These are phyloP conservation scores for Oryzias celebensis DNA, from an alignment of 2,113 vertebrate genomes.

Conservation along the genomic window DNA sequence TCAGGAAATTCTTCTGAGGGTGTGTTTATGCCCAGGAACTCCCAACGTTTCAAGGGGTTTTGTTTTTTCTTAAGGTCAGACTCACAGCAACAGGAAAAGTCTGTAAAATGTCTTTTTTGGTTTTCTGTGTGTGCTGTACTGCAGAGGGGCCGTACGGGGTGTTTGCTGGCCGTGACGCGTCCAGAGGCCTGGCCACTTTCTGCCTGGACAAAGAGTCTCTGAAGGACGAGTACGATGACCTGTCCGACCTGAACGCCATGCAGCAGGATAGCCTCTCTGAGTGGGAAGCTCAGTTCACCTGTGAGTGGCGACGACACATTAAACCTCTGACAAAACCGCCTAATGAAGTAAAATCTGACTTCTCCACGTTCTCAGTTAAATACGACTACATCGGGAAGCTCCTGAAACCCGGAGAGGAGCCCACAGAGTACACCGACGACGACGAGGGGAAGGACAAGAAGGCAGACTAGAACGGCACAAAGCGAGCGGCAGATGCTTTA, in stretches of 20 bases:
- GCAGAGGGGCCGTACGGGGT: constrained; percentile 94
- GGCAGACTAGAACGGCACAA: constrained; percentile 54
- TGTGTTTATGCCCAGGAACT: no score
- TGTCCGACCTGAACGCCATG: constrained; percentile 88
- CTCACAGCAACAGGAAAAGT: neutral
- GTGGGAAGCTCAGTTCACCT: constrained; percentile 95
- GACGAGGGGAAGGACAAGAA: constrained; percentile 83
- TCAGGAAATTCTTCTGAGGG: no score
- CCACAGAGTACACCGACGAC: constrained; percentile 92
- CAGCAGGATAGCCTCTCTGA: constrained; percentile 91
- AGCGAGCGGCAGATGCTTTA: constrained; percentile 40
- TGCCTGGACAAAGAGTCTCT: constrained; percentile 94
- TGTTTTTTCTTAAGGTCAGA: no score
- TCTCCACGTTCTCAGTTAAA: constrained; percentile 78
- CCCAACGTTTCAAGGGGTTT: no score
- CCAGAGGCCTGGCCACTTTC: constrained; percentile 94
- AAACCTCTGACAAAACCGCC: no score
- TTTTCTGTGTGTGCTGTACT: constrained; percentile 18
- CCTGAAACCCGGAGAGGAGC: constrained; percentile 91
- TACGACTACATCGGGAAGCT: constrained; percentile 94
- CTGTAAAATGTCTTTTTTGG: neutral
- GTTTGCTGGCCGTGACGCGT: constrained; percentile 95
- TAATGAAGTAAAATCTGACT: no score
- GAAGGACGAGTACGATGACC: constrained; percentile 90
- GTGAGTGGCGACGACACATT: constrained; percentile 75